These are phyloP conservation scores for Ochotona curzoniae DNA, from an alignment of 2,113 vertebrate species.

Conservation along the genomic window DNA sequence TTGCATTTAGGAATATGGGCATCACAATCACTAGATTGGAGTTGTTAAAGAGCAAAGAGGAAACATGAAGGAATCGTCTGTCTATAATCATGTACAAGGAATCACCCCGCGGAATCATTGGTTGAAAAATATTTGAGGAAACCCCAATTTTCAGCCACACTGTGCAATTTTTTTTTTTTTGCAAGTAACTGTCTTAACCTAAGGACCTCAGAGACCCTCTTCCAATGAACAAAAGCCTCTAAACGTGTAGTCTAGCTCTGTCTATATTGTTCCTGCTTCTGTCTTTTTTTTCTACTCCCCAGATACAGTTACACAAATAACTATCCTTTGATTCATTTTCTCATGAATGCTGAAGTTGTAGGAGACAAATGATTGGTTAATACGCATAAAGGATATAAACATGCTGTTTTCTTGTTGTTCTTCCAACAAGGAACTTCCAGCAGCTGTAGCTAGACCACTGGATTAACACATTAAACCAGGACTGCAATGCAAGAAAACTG, in stretches of 20 bases:
- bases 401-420: not conserved
- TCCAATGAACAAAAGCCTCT: not conserved
- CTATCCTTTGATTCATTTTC: not conserved
- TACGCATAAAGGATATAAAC: not conserved
- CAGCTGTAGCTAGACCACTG: not conserved
- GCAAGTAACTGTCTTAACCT: not conserved
- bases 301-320: not conserved
- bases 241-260: not conserved
- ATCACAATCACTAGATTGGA: not conserved
- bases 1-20: not conserved
- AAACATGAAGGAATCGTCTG: not conserved
- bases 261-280: not conserved
- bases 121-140: not conserved
- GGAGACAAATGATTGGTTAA: not conserved
- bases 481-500: not conserved
- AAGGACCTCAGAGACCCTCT: not conserved
- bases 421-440: not conserved
- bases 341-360: not conserved
- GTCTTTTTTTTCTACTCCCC: not conserved
- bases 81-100: not conserved
- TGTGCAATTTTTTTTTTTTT: conserved; percentile 29
- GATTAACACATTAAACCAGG: not conserved
- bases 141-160: not conserved
- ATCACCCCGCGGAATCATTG: not conserved
- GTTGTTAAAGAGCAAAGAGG: not conserved